These are phyloP conservation scores for Bombus picipes DNA, from an alignment of 1,140 invertebrate genomes.

Conservation along the genomic window DNA sequence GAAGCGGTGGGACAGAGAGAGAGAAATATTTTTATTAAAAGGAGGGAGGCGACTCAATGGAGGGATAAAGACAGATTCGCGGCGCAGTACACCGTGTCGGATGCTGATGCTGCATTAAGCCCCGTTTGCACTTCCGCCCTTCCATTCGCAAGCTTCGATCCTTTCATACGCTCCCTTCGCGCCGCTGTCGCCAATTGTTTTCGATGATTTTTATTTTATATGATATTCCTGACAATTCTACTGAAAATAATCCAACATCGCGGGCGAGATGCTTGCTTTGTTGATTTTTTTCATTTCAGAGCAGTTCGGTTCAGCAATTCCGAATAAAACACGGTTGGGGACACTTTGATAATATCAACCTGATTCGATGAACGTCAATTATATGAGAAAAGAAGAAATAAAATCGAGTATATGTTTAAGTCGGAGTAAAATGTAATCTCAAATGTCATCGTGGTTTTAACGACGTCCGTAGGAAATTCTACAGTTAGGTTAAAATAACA, in stretches of 20 bases:
- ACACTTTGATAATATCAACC: background rate
- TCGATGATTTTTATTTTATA: conserved; percentile 29
- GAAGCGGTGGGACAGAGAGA: conserved; percentile 19
- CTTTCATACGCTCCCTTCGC: conserved; percentile 10
- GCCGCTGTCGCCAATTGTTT: background rate
- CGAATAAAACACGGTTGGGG: background rate
- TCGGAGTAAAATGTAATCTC: background rate
- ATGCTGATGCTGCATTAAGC: conserved; percentile 60
- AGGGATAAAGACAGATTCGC: conserved; percentile 43
- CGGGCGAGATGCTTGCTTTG: background rate
- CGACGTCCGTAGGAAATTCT: background rate
- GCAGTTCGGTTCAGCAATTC: background rate
- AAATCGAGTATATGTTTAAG: background rate
- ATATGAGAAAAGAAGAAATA: background rate
- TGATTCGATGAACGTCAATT: background rate
- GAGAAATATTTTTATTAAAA: conserved; percentile 69
- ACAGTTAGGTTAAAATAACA: background rate
- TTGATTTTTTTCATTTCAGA: background rate
- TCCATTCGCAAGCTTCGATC: conserved; percentile 47
- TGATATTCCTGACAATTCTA: background rate
- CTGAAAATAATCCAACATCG: background rate
- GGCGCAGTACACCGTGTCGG: conserved; percentile 50
- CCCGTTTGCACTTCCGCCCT: conserved; percentile 64
- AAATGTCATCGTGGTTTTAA: background rate
- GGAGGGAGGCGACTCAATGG: conserved; percentile 35